These are phyloP conservation scores for Marisa cornuarietis DNA, from an alignment of 1,140 invertebrate species.

Conservation along the genomic window DNA sequence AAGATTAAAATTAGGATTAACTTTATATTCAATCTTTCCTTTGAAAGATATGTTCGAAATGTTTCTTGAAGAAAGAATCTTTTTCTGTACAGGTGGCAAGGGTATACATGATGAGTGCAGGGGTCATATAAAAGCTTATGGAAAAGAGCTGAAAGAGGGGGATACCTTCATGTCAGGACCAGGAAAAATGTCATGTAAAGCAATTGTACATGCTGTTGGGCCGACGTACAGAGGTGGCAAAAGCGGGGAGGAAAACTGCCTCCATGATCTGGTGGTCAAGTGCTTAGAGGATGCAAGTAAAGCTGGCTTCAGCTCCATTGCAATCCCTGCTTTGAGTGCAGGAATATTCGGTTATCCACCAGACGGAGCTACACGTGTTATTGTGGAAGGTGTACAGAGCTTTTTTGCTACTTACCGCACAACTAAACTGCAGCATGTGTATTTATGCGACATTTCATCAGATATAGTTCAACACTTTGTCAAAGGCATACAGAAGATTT, in stretches of 20 bases:
- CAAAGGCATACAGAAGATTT: neutral
- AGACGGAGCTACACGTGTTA: constrained; percentile 25
- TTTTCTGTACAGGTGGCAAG: constrained; percentile 3
- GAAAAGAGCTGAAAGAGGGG: neutral
- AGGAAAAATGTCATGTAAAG: constrained; percentile 32
- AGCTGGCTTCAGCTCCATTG: constrained; percentile 9
- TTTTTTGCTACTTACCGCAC: constrained; percentile 18
- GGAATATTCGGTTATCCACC: constrained; percentile 39
- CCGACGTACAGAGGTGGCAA: constrained; percentile 32
- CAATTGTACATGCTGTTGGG: constrained; percentile 40
- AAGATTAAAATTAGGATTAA: no score
- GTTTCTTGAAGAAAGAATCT: no score
- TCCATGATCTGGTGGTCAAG: constrained; percentile 9
- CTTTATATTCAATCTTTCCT: no score
- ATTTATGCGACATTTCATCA: constrained; percentile 24
- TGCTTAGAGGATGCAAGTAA: neutral
- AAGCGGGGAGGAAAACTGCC: constrained; percentile 6
- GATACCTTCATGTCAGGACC: constrained; percentile 19
- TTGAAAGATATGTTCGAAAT: no score
- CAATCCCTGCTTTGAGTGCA: constrained; percentile 35
- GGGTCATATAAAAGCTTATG: neutral
- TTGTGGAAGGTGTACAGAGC: constrained; percentile 22
- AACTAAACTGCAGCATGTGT: constrained; percentile 27
- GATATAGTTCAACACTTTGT: neutral
- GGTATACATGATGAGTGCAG: constrained; percentile 13